Evolutionary conservation across 2,888 invertebrate genomes (phyloP).

Genomic region (Tetramorium bicarinatum): DNA sequence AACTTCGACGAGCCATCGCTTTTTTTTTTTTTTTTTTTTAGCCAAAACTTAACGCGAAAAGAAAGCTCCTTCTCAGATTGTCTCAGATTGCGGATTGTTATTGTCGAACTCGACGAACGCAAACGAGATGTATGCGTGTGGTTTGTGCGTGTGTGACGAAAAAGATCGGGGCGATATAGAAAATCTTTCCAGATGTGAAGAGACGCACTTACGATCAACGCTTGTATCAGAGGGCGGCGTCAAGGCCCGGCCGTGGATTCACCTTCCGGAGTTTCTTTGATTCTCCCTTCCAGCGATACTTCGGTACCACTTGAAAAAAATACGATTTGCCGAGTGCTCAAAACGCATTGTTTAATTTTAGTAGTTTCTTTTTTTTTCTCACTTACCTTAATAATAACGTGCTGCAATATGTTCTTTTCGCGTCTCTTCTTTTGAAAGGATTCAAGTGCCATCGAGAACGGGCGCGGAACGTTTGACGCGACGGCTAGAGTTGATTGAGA

Average conservation of each 20-base stretch:
- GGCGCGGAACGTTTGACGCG: not conserved
- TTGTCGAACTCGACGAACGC: not conserved
- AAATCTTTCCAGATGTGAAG: slow-evolving; percentile 80
- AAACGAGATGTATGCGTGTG: slow-evolving; percentile 11
- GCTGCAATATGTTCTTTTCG: slow-evolving; percentile 3
- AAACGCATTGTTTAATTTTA: slow-evolving; percentile 59
- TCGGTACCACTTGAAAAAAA: slow-evolving; percentile 89
- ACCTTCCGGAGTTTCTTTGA: slow-evolving; percentile 95
- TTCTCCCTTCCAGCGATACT: slow-evolving; percentile 95
- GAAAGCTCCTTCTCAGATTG: not conserved
- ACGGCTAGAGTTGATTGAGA: not conserved
- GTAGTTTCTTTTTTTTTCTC: slow-evolving; percentile 43
- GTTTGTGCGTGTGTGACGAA: not conserved
- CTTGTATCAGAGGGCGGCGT: slow-evolving; percentile 83
- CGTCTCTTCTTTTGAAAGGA: slow-evolving; percentile 10
- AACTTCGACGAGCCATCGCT: not conserved
- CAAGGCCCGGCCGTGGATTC: slow-evolving; percentile 88
- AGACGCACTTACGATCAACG: slow-evolving; percentile 87
- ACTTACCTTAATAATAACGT: slow-evolving; percentile 27
- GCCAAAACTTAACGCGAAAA: not conserved
- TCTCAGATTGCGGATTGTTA: slow-evolving; percentile 1
- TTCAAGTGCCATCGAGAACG: not conserved
- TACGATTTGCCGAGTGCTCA: slow-evolving; percentile 77
- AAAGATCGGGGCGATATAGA: slow-evolving; percentile 48
- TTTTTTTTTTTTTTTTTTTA: slow-evolving; percentile 18